Evolutionary conservation across 1,140 invertebrate species (phyloP).

Genomic region (Neoseiulus cucumeris): DNA sequence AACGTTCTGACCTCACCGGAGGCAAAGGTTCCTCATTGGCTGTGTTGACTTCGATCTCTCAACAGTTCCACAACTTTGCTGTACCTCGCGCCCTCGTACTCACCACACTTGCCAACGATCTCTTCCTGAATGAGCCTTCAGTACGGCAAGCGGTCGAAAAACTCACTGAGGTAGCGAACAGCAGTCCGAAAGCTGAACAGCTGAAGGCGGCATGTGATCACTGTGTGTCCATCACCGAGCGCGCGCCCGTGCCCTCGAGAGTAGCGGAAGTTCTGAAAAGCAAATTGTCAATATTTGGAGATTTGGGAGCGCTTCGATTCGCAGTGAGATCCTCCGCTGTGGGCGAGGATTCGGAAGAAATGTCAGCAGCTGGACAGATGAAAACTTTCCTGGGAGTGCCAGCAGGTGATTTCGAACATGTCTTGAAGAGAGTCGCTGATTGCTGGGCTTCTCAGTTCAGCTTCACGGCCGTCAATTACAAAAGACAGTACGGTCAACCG

Average conservation of each 20-base stretch:
- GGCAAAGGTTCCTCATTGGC: slow-evolving; percentile 50
- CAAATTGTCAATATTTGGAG: slow-evolving; percentile 9
- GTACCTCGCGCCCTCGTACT: slow-evolving; percentile 40
- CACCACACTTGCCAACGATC: slow-evolving; percentile 34
- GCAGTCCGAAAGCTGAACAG: slow-evolving; percentile 15
- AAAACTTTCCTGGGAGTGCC: slow-evolving; percentile 44
- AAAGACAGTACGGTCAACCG: slow-evolving; percentile 41
- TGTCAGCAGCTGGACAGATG: slow-evolving; percentile 56
- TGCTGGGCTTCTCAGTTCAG: slow-evolving; percentile 61
- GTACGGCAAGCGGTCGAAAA: not conserved
- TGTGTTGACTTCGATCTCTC: slow-evolving; percentile 27
- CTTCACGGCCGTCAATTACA: slow-evolving; percentile 47
- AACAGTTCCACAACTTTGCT: slow-evolving; percentile 17
- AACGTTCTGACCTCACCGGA: slow-evolving; percentile 35
- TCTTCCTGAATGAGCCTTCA: slow-evolving; percentile 20
- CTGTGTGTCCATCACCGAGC: slow-evolving; percentile 15
- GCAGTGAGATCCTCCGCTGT: slow-evolving; percentile 43
- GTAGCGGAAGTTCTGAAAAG: slow-evolving; percentile 20
- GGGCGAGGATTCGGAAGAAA: slow-evolving; percentile 48
- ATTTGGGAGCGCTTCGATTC: slow-evolving; percentile 24
- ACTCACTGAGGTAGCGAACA: not conserved
- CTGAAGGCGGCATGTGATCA: slow-evolving; percentile 21
- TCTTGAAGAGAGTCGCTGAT: slow-evolving; percentile 36
- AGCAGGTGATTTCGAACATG: slow-evolving; percentile 23
- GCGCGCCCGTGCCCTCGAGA: slow-evolving; percentile 17